These are phyloP conservation scores for Ectemnius cavifrons DNA, from an alignment of 2,888 invertebrate species.

Conservation along the genomic window DNA sequence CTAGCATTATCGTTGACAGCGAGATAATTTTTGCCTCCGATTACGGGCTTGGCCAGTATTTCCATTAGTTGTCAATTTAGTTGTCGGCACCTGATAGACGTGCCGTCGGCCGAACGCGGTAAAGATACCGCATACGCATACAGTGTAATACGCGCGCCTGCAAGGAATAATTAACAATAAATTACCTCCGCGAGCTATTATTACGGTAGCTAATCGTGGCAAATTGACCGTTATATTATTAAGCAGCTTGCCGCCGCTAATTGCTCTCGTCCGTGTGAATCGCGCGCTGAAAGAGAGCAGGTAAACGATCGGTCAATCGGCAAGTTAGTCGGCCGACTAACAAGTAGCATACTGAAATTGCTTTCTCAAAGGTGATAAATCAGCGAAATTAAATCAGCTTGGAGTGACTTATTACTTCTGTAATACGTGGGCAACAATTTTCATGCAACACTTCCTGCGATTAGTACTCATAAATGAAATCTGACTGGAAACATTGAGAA, in stretches of 20 bases:
- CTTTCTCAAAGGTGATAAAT: neutral
- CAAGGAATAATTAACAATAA: conserved; percentile 75
- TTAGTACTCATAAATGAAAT: too few relatives aligned
- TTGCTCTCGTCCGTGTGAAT: conserved; percentile 68
- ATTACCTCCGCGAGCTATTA: conserved; percentile 72
- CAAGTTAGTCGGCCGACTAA: conserved; percentile 2
- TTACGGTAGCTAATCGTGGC: conserved; percentile 73
- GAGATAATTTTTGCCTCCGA: conserved; percentile 68
- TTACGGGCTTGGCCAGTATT: conserved; percentile 69
- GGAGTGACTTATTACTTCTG: too few relatives aligned
- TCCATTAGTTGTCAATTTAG: conserved; percentile 77
- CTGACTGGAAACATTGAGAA: too few relatives aligned
- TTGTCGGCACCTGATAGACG: conserved; percentile 73
- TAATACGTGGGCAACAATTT: too few relatives aligned
- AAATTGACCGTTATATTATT: conserved; percentile 76
- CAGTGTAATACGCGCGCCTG: conserved; percentile 20
- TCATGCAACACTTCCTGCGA: too few relatives aligned
- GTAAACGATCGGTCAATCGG: conserved; percentile 27
- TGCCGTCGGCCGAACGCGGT: conserved; percentile 31
- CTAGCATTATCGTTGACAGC: conserved; percentile 51
- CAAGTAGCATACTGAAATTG: conserved; percentile 8
- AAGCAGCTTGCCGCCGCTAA: conserved; percentile 71
- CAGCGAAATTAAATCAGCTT: neutral
- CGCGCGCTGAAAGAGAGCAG: conserved; percentile 41
- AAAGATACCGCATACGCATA: conserved; percentile 7